Base-by-base conservation (phyloP, 2,113 vertebrate genomes). In the Calonectris borealis region DNA sequence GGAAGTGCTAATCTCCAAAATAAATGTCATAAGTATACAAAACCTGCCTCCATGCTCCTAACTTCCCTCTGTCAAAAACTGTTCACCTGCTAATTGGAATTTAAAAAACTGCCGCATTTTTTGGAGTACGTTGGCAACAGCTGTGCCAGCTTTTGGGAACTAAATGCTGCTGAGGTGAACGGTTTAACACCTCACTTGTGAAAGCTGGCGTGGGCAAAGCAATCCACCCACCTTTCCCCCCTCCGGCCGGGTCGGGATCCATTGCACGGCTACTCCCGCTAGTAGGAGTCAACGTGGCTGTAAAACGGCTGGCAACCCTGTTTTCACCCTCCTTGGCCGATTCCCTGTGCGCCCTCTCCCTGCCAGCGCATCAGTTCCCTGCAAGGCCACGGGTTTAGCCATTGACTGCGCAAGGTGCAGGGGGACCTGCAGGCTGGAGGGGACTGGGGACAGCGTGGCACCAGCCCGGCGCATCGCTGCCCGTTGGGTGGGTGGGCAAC, bases 1-100 rank as follows among this genome's bases (percentile, higher is more conserved):
- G 73, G 83, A 95, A 92, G 94, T 88, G 55, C 89, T 97, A 94
- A 94, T 96, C 82, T 94, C 79, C 68, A 46, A 94, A 48, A 91
- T 66, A 96, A 91, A 86, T 96, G 34, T 70, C n/a, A 24, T 18
- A 60, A 44, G 79, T 58, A n/a, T 55, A 80, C 22, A 83, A 85
- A 94, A 87, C 32, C 7, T 79, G 48, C 36, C 46, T 87, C 81
- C 16, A 1, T 15, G 42, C 84, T 93, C 66, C 42, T n/a, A 32
- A 12, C 81, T 85, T 76, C n/a, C 62, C 62, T 79, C 81, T 85
- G 77, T 92, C 86, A 91, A 60, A 83, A 73, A 32, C 32, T 8
- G 16, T 25, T 95, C 70, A 34, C 86, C 14, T 0, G 1, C 58
- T 96, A 91, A 97, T 78, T 86, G 84, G 71, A 96, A 93, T 90